Conservation (phyloP, 2,113 vertebrate species). For the Megalops atlanticus region DNA sequence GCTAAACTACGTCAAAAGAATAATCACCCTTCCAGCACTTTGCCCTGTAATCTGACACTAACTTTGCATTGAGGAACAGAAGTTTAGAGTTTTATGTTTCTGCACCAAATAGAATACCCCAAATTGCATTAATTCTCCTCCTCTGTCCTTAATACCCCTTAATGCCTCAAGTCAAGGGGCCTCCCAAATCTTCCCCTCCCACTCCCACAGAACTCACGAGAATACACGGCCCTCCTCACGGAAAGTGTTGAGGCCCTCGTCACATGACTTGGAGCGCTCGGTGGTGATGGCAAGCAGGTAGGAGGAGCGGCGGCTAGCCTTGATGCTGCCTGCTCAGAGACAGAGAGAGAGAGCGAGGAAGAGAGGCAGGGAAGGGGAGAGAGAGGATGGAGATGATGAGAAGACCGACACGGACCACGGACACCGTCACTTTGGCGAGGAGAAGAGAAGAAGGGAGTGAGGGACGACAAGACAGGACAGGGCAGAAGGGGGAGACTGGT, state of each 20-base stretch:
- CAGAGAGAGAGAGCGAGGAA: conserved; percentile 38
- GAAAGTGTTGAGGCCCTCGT: conserved; percentile 92
- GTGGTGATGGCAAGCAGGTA: conserved; percentile 95
- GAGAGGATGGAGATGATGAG: not conserved
- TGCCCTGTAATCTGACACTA: not conserved
- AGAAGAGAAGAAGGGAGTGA: not conserved
- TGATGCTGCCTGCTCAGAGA: conserved; percentile 83
- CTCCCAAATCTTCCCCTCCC: rapidly evolving
- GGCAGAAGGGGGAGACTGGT: conserved; percentile 20
- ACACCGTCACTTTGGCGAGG: not conserved
- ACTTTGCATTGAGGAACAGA: not conserved
- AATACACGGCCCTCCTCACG: conserved; percentile 83
- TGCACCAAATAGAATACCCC: not conserved
- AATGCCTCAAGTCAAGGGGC: not conserved
- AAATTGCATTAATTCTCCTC: not conserved
- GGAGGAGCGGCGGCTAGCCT: conserved; percentile 92
- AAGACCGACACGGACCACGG: not conserved
- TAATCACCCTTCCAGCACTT: not conserved
- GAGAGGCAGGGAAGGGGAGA: conserved; percentile 28
- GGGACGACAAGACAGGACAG: conserved; percentile 45
- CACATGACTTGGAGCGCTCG: conserved; percentile 96
- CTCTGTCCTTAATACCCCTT: not conserved
- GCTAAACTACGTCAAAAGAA: conserved; percentile 9
- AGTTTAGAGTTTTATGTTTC: no score
- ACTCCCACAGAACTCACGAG: conserved; percentile 61